A percentile compares a stretch with the other conserved stretches of the same genome.
phyloP scores from a whole-genome alignment of 2,113 vertebrate species.

The Crypturellus undulatus region DNA sequence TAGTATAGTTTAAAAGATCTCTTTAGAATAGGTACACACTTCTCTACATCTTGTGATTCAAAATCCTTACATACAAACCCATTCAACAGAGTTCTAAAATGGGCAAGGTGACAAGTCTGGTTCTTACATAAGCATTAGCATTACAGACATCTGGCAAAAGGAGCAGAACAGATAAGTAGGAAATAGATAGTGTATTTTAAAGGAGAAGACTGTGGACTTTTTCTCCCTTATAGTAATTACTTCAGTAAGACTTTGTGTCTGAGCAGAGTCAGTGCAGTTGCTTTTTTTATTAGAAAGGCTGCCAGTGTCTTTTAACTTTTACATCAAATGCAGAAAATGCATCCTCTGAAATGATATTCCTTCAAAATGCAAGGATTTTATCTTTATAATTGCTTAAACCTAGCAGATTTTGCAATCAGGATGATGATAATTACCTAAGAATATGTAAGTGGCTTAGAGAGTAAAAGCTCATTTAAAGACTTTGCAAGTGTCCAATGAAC shows the following conservation, averaged over 20 bases:
- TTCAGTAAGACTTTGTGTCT: not conserved
- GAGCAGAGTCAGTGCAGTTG: not conserved
- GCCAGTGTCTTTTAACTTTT: not conserved
- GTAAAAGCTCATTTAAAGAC: not conserved
- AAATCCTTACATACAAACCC: not conserved
- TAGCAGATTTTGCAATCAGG: not conserved
- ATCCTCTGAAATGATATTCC: not conserved
- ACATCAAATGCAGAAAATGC: not conserved
- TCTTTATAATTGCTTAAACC: not conserved
- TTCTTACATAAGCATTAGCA: not conserved
- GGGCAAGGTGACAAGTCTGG: not conserved
- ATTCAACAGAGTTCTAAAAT: not conserved
- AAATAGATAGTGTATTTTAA: not conserved
- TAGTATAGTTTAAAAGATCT: not conserved
- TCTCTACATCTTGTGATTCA: not conserved
- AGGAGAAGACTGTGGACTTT: fast-evolving
- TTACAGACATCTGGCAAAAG: not conserved
- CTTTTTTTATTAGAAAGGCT: not conserved
- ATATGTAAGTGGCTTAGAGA: not conserved
- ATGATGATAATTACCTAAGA: not conserved
- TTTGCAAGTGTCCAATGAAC: not conserved
- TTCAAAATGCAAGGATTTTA: not conserved
- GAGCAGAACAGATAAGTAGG: not conserved
- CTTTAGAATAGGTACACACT: not conserved
- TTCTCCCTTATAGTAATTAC: not conserved